These are phyloP conservation scores for Daphoenositta chrysoptera DNA, from an alignment of 2,113 vertebrate species.

Conservation along the genomic window DNA sequence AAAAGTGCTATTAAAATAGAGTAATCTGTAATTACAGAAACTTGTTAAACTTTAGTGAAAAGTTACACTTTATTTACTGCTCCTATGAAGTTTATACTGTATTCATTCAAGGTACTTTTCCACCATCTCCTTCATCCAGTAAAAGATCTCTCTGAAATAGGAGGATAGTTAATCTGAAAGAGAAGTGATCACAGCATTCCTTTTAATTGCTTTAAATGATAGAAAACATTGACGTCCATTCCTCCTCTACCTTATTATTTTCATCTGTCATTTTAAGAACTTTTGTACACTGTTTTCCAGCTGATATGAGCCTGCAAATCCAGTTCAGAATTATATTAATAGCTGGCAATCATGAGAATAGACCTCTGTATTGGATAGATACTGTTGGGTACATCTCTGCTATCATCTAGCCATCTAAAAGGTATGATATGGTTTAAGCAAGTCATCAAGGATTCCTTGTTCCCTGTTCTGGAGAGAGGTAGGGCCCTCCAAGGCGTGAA, in stretches of 20 bases:
- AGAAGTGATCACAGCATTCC: background rate
- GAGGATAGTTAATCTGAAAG: background rate
- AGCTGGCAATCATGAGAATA: background rate
- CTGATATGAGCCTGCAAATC: background rate
- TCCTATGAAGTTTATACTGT: background rate
- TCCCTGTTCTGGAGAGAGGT: background rate
- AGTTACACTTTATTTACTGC: background rate
- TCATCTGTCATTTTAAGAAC: background rate
- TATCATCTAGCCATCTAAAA: background rate
- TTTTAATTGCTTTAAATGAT: conserved; percentile 7
- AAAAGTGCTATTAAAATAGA: background rate
- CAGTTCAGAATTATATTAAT: background rate
- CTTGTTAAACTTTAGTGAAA: background rate
- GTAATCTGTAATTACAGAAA: background rate
- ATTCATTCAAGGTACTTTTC: background rate
- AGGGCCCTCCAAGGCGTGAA: background rate
- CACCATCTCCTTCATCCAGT: background rate
- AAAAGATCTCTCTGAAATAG: background rate
- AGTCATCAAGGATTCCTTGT: background rate
- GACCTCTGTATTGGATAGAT: background rate
- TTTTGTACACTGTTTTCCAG: background rate
- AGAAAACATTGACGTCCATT: background rate
- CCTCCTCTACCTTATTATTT: background rate
- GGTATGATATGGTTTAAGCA: background rate
- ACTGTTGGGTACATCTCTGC: background rate